Base-by-base conservation (phyloP, 2,113 vertebrate genomes). In the Alouatta palliata region DNA sequence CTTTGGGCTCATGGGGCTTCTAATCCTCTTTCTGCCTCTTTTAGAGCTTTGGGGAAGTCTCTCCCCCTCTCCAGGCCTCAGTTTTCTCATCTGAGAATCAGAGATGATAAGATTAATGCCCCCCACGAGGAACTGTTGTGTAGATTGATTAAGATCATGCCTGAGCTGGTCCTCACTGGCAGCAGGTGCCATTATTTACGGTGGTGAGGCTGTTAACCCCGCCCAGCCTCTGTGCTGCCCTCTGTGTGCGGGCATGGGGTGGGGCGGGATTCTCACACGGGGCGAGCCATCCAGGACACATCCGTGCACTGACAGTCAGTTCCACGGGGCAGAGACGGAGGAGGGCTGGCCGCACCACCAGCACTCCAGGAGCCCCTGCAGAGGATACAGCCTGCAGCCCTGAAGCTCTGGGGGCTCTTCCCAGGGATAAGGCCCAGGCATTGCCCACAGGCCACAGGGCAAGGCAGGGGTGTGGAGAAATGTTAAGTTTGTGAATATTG, bases 111-210 rank as follows among this genome's bases (percentile, higher is more conserved):
- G 76, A 61, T 6, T 20, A 9, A 10, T 8, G 2, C 10, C 19
- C 37, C 4, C 2, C 0, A 0, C 0, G 2, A 2, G 12, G 64
- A 19, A 52, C 27, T 19, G 2, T 4, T 14, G 16, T 5, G 20
- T 7, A 16, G 25, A 14, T 25, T 19, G 23, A 2, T 45, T 13
- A 13, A 73, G 47, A n/a, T 2, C n/a, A 12, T 3, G 32, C 30
- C 35, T 14, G 10, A n/a, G 81, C 14, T 0, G 61, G 58, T 32
- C 20, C 79, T 25, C 17, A 43, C 70, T 2, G 4, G 56, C 32
- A 58, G 21, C 0, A 12, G 47, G 20, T 6, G 35, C 61, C n/a
- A 5, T 13, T 58, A 4, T 8, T 0, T 32, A 19, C 8, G 45
- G 12, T 17, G 3, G 14, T 4, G 9, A 71, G 40, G 16, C 77